Base-by-base conservation (phyloP, 2,888 invertebrate species). In the Steinernema carpocapsae region DNA sequence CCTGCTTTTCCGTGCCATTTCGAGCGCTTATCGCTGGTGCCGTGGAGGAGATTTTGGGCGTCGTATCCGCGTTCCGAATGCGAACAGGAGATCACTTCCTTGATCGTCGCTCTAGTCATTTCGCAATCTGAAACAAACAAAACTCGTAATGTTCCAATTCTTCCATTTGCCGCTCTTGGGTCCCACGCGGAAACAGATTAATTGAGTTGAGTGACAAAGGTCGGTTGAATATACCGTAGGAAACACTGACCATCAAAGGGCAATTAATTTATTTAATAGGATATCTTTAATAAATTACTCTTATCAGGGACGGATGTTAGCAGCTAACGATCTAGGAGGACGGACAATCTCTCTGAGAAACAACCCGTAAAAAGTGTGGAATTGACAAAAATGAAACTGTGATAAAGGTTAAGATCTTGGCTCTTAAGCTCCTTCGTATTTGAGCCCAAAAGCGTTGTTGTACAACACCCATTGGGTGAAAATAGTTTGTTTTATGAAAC, bases 381-480 rank as follows among this genome's bases (percentile, higher is more conserved):
- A 17, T 48, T 48, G 19, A n/a, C n/a, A n/a, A n/a, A n/a, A n/a
- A n/a, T n/a, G n/a, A 43, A 43, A 12, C 43, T 43, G 10, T 43
- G 43, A 12, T 14, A 14, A 43, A 43, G 43, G n/a, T n/a, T n/a
- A n/a, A n/a, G n/a, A n/a, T n/a, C n/a, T 43, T 14, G 48, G 19
- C 48, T 48, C 7, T n/a, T 48, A 48, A 48, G 48, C 48, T 48
- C 48, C n/a, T 4, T 56, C 4, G 56, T 56, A 71, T 17, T 71
- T 71, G 19, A 46, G 45, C 0, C 76, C 75, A 42, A 77, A 77
- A 29, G 43, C 70, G 48, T 77, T 77, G n/a, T n/a, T n/a, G 48
- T 73, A 76, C 19, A 77, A 26, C 45, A 77, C 42, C 78, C 78
- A 77, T 37, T 79, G 64, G 43, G 79, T 46, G 52, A 77, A 70